These are phyloP conservation scores for Catharus ustulatus DNA, from an alignment of 2,797 vertebrate species.

Conservation along the genomic window DNA sequence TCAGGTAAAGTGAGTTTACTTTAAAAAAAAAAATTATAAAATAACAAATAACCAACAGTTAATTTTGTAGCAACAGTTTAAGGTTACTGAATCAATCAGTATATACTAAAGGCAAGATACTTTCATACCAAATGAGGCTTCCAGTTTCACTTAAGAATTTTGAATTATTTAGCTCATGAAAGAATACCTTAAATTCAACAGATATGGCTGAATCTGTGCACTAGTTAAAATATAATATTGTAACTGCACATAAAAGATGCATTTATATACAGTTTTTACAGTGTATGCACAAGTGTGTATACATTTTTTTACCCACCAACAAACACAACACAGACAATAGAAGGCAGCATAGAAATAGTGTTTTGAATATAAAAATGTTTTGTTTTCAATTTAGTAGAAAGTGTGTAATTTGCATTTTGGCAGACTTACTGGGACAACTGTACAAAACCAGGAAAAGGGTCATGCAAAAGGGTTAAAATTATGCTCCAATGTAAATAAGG, in stretches of 20 bases:
- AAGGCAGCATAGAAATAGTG: constrained; percentile 80
- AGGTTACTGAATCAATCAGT: constrained; percentile 85
- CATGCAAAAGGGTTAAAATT: constrained; percentile 73
- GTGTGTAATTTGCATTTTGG: constrained; percentile 71
- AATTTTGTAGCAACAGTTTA: constrained; percentile 73
- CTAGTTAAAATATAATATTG: constrained; percentile 80
- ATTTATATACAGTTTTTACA: constrained; percentile 72
- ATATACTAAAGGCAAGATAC: constrained; percentile 77
- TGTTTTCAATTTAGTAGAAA: constrained; percentile 70
- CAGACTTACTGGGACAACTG: constrained; percentile 67
- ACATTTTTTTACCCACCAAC: constrained; percentile 62
- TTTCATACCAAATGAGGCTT: constrained; percentile 79
- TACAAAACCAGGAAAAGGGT: constrained; percentile 59
- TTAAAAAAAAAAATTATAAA: constrained; percentile 69
- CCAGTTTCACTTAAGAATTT: constrained; percentile 73
- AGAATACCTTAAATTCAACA: constrained; percentile 79
- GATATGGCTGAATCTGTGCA: constrained; percentile 78
- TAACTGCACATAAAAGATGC: constrained; percentile 79
- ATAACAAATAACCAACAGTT: constrained; percentile 57
- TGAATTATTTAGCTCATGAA: constrained; percentile 74
- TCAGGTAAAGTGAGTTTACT: constrained; percentile 47
- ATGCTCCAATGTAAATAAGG: constrained; percentile 49
- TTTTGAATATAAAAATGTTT: constrained; percentile 71
- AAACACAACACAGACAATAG: constrained; percentile 75
- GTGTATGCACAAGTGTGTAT: constrained; percentile 68